Conservation (phyloP, 1,140 invertebrate genomes). For the Papilio dardanus region DNA sequence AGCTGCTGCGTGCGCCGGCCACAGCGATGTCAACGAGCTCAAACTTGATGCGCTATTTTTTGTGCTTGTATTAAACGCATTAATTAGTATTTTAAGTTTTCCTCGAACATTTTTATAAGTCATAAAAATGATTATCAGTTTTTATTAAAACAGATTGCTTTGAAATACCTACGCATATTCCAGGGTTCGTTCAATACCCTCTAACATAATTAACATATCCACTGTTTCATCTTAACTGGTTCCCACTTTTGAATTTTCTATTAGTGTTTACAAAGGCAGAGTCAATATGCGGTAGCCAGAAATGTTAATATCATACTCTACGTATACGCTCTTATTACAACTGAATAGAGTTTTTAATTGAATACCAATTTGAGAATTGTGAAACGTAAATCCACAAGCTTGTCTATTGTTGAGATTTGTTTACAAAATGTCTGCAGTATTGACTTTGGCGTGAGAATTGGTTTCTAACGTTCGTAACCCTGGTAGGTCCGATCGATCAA, state of each 20-base stretch:
- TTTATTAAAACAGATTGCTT: constrained; percentile 22
- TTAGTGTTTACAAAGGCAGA: constrained; percentile 71
- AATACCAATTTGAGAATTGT: constrained; percentile 44
- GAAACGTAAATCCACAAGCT: constrained; percentile 63
- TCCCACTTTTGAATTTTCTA: constrained; percentile 68
- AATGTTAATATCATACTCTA: constrained; percentile 54
- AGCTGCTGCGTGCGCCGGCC: too few relatives aligned
- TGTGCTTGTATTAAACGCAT: too few relatives aligned
- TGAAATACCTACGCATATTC: neutral
- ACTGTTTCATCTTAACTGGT: constrained; percentile 76
- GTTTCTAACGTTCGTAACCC: constrained; percentile 61
- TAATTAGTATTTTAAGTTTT: too few relatives aligned
- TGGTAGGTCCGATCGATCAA: constrained; percentile 62
- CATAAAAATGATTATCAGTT: constrained; percentile 3
- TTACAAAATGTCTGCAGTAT: constrained; percentile 66
- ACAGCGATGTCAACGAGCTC: too few relatives aligned
- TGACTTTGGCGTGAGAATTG: constrained; percentile 73
- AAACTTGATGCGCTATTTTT: too few relatives aligned
- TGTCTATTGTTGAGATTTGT: constrained; percentile 71
- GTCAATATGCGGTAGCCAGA: constrained; percentile 62
- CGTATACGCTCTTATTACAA: constrained; percentile 42
- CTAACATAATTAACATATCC: constrained; percentile 72
- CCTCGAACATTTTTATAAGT: neutral
- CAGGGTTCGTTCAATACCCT: constrained; percentile 35
- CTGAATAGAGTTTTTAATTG: constrained; percentile 47